Conservation (phyloP, 2,113 vertebrate genomes). For the Mixornis gularis region DNA sequence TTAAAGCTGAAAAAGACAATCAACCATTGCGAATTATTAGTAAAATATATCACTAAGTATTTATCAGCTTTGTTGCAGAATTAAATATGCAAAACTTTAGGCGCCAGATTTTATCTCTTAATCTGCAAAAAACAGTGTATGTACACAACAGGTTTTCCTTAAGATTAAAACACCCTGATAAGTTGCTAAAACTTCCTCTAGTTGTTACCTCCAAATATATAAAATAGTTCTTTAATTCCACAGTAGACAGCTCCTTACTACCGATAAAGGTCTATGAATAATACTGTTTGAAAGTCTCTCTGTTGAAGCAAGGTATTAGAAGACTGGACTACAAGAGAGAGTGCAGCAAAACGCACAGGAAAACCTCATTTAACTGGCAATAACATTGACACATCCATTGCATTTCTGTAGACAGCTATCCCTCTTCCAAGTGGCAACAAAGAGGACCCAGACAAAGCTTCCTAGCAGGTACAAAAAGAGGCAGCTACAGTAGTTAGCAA, state of each 20-base stretch:
- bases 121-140: background rate
- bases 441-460: background rate
- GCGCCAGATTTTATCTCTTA: background rate
- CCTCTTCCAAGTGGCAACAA: background rate
- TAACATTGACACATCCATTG: background rate
- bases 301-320: background rate
- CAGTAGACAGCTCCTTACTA: background rate
- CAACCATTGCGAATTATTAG: background rate
- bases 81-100: background rate
- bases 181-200: background rate
- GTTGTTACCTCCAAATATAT: background rate
- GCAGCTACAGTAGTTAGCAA: background rate
- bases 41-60: background rate
- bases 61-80: background rate
- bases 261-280: background rate
- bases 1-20: background rate
- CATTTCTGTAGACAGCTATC: background rate
- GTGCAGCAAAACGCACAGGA: rapidly evolving
- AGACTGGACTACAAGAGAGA: background rate
- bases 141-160: background rate
- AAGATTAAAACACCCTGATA: background rate
- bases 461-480: background rate
- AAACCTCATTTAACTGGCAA: background rate
- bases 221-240: background rate
- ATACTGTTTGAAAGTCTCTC: background rate